Evolutionary conservation across 1,140 invertebrate species (phyloP), one percentile per base, ranked within the genome.

Genomic region (Drosophila lini): DNA sequence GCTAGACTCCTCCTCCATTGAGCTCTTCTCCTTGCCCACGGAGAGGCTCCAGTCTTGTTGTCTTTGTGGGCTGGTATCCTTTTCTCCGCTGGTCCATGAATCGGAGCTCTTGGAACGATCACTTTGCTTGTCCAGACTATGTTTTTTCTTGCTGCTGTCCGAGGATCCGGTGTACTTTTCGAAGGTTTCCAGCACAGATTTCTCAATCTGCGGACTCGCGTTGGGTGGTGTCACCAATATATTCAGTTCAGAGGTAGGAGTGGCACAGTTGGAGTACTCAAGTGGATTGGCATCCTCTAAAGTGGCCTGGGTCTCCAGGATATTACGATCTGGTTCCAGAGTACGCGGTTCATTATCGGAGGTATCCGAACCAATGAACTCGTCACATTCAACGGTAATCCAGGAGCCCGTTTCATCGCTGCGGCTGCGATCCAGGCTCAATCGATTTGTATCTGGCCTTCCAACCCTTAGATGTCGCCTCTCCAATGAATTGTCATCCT

Each of bases 1-100:
- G 80, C 96, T 96, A 4, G 96, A 96, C 61, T 96, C 96, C 76
- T 97, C 96, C 55, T 96, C 96, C 32, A 95, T 93, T 3, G 94
- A 94, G 84, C 94, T 94, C 44, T 94, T 94, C 77, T 95, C 94
- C 75, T 93, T 94, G 56, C 93, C 92, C 0, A 93, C 93, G 55
- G 93, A 94, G 11, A 93, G 91, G n/a, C 93, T 93, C 61, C 83
- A 92, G 40, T 92, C 91, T 38, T 81, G 76, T 52, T 81, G 89
- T 3, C 81, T 69, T 50, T 88, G 83, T 16, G 94, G 94, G 70
- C 94, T 94, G 2, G 92, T 92, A 78, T 94, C 94, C 81, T 94
- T 94, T 86, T 94, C 94, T 50, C 94, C 93, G 78, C 94, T 94
- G 1, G 94, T 94, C 94, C 94, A 94, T 9, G 94, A 94, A 80